A percentile compares a stretch with the other conserved stretches of the same genome.
Evolutionary conservation across 2,888 invertebrate species (phyloP).

Genomic region (Hemicrepidius hirtus): DNA sequence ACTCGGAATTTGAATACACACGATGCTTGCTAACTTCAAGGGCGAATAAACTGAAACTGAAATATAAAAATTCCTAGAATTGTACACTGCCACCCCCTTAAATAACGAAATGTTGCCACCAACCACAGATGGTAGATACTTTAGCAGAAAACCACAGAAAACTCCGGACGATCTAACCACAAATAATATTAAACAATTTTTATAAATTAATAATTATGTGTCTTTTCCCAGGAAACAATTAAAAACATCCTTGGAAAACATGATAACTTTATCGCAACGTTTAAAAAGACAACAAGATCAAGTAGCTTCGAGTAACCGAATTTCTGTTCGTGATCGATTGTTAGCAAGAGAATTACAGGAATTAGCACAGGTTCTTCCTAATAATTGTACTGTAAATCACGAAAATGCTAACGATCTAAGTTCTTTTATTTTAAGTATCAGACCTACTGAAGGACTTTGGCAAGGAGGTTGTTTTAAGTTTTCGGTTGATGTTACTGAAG

Average conservation of each 20-base stretch:
- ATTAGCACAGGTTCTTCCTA: constrained; percentile 89
- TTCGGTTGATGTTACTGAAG: constrained; percentile 90
- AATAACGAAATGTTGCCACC: too few species aligned
- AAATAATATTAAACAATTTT: too few species aligned
- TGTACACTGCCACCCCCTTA: too few species aligned
- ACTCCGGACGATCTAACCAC: too few species aligned
- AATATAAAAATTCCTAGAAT: too few species aligned
- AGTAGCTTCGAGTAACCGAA: constrained; percentile 73
- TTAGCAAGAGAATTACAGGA: constrained; percentile 89
- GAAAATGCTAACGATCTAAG: constrained; percentile 88
- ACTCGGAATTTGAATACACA: too few species aligned
- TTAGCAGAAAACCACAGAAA: too few species aligned
- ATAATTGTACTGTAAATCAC: constrained; percentile 86
- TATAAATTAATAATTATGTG: too few species aligned
- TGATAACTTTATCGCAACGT: constrained; percentile 85
- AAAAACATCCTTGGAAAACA: constrained; percentile 60
- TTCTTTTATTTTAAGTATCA: constrained; percentile 85
- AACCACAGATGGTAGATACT: too few species aligned
- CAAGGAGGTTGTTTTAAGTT: constrained; percentile 91
- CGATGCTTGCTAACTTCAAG: too few species aligned
- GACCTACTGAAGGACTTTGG: constrained; percentile 93
- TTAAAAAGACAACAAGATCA: constrained; percentile 79
- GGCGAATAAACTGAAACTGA: too few species aligned
- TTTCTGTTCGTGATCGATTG: constrained; percentile 86
- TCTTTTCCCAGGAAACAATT: too few species aligned